These are phyloP conservation scores for Nephotettix cincticeps DNA, from an alignment of 1,140 invertebrate genomes.

Conservation along the genomic window DNA sequence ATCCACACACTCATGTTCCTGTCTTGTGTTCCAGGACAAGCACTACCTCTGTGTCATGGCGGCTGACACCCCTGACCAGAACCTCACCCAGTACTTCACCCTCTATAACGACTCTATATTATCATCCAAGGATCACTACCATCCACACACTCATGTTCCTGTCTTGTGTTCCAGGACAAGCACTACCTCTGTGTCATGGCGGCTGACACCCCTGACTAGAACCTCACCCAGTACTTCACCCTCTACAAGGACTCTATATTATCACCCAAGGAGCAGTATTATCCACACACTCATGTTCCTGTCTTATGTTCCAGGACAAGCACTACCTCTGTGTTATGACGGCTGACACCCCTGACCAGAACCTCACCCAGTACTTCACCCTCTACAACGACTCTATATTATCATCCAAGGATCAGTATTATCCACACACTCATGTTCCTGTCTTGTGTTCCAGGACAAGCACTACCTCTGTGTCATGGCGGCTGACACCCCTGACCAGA, in stretches of 20 bases:
- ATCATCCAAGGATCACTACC: no score
- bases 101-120: slow-evolving; percentile 95
- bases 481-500: slow-evolving; percentile 89
- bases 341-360: slow-evolving; percentile 89
- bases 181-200: slow-evolving; percentile 93
- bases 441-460: slow-evolving; percentile 72
- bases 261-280: no score
- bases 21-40: slow-evolving; percentile 72
- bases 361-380: slow-evolving; percentile 91
- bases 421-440: no score
- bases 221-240: slow-evolving; percentile 91
- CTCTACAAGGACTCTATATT: slow-evolving; percentile 95
- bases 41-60: slow-evolving; percentile 93
- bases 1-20: no score
- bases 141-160: no score
- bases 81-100: slow-evolving; percentile 91
- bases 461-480: slow-evolving; percentile 93
- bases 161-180: slow-evolving; percentile 72
- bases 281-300: no score
- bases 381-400: slow-evolving; percentile 81
- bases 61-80: slow-evolving; percentile 89
- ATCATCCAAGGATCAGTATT: no score
- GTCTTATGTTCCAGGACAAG: slow-evolving; percentile 72
- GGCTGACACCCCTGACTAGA: slow-evolving; percentile 89
- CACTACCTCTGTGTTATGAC: slow-evolving; percentile 93